Conservation (phyloP, 2,113 vertebrate genomes). For the Pandion haliaetus region DNA sequence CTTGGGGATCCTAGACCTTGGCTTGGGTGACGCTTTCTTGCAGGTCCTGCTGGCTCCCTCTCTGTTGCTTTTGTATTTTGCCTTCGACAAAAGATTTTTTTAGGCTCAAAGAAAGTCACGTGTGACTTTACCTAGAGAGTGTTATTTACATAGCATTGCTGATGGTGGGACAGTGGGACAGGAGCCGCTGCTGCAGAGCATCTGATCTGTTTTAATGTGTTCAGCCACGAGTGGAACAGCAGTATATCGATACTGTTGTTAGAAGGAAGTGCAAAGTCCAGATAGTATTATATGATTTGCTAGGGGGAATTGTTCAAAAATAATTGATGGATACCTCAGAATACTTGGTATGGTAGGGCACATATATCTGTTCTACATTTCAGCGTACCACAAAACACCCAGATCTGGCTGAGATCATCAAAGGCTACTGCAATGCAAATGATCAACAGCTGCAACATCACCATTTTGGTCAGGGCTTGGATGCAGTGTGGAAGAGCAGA, state of each 20-base stretch:
- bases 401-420: not conserved
- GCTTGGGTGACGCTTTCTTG: rapidly evolving
- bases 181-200: not conserved
- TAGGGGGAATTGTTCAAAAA: not conserved
- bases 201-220: not conserved
- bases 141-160: not conserved
- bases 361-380: not conserved
- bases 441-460: not conserved
- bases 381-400: not conserved
- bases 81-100: not conserved
- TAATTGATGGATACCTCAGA: not conserved
- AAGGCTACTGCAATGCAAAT: not conserved
- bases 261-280: not conserved
- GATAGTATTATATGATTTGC: not conserved
- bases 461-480: not conserved
- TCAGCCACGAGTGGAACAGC: not conserved
- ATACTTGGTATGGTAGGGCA: not conserved
- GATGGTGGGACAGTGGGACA: not conserved
- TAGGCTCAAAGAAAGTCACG: not conserved
- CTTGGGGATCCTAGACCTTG: not conserved
- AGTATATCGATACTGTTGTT: not conserved
- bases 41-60: not conserved
- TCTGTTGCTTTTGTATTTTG: not conserved
- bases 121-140: not conserved
- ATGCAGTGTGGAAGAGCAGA: not conserved